Conservation (phyloP, 2,888 invertebrate species). For the Onthophagus sagittarius region DNA sequence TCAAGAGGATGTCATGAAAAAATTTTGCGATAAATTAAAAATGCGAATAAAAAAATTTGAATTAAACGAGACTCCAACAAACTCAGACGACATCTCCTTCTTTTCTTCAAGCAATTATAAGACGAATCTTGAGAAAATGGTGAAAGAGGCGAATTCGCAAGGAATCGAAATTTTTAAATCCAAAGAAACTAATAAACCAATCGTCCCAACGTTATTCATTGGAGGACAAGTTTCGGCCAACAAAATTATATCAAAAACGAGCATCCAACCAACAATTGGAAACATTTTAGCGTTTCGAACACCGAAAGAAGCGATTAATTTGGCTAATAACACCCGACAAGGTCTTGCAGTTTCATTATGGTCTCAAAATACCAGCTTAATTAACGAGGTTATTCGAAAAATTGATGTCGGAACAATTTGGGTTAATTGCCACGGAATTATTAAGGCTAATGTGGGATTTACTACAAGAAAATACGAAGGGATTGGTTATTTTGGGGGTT, state of each 20-base stretch:
- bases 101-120: constrained; percentile 39
- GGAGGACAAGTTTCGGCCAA: constrained; percentile 36
- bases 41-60: constrained; percentile 38
- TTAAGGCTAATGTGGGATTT: constrained; percentile 51
- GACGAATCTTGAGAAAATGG: constrained; percentile 14
- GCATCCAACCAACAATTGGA: constrained; percentile 44
- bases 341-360: constrained; percentile 54
- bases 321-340: constrained; percentile 54
- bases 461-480: constrained; percentile 53
- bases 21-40: constrained; percentile 49
- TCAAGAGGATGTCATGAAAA: constrained; percentile 53
- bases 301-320: constrained; percentile 53
- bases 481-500: constrained; percentile 50
- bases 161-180: constrained; percentile 38
- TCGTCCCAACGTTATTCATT: constrained; percentile 40
- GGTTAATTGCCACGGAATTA: constrained; percentile 53
- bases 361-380: constrained; percentile 54
- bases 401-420: constrained; percentile 52
- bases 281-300: constrained; percentile 53
- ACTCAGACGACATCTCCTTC: constrained; percentile 47
- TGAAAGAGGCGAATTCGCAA: constrained; percentile 33
- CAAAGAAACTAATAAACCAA: constrained; percentile 22
- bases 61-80: constrained; percentile 40
- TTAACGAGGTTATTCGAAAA: constrained; percentile 52
- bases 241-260: constrained; percentile 34